Evolutionary conservation across 2,797 vertebrate genomes (phyloP).

Genomic region (Gallirallus australis): DNA sequence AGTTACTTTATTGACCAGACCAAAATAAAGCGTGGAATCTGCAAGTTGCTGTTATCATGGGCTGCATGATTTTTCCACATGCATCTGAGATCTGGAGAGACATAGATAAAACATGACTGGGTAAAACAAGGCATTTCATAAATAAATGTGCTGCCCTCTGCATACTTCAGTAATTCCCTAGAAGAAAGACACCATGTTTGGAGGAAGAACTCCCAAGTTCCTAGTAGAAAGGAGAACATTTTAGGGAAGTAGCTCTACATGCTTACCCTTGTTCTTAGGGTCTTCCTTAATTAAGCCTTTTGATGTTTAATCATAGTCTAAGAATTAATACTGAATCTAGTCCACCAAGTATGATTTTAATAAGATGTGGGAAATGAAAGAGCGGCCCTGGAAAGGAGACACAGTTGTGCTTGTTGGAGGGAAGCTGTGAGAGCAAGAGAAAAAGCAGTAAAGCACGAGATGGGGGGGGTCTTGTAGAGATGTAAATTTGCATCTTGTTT

Average conservation of each 20-base stretch:
- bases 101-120: neutral
- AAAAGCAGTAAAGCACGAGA: too few relatives aligned
- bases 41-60: fast-evolving
- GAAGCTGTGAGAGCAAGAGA: too few relatives aligned
- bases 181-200: neutral
- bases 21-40: neutral
- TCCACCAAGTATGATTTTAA: neutral
- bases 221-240: neutral
- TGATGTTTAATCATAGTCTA: neutral
- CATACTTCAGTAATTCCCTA: neutral
- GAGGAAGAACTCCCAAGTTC: neutral
- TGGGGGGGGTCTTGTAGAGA: too few relatives aligned
- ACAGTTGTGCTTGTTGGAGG: too few relatives aligned
- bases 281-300: neutral
- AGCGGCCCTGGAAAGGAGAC: too few relatives aligned
- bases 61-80: neutral
- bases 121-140: neutral
- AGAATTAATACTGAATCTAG: neutral
- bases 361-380: neutral
- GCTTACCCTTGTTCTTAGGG: neutral
- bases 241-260: neutral
- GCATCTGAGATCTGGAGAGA: neutral
- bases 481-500: too few relatives aligned
- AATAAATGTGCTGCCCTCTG: neutral
- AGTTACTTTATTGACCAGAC: neutral